Conservation (phyloP, 2,888 invertebrate genomes). For the Galerucella nymphaeae region DNA sequence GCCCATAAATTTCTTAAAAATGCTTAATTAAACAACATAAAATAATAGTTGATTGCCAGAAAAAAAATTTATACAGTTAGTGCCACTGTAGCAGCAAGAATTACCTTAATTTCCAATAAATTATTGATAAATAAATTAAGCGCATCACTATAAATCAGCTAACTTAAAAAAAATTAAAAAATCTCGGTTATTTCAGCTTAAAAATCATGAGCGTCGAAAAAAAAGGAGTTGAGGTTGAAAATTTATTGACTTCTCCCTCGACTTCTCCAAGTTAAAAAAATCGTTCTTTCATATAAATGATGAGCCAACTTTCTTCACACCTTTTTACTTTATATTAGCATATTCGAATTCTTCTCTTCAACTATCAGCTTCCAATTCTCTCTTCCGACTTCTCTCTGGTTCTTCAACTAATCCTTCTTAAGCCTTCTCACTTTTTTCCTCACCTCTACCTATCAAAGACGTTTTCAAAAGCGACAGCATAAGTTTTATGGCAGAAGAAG, state of each 20-base stretch:
- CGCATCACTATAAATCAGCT: constrained; percentile 17
- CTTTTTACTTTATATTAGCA: too few species aligned
- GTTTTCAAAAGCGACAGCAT: too few species aligned
- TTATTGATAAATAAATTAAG: constrained; percentile 16
- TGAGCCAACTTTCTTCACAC: too few species aligned
- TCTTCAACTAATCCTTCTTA: too few species aligned
- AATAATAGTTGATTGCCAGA: constrained; percentile 11
- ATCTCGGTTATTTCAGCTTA: not conserved
- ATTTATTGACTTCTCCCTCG: too few species aligned
- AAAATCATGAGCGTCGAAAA: not conserved
- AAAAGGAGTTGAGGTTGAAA: not conserved
- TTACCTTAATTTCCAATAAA: constrained; percentile 24
- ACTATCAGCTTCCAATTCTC: too few species aligned
- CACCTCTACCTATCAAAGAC: too few species aligned
- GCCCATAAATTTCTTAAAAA: not conserved
- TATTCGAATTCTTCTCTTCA: too few species aligned
- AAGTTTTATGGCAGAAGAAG: too few species aligned
- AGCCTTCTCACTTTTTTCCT: too few species aligned
- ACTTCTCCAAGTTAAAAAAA: not conserved
- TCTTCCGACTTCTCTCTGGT: too few species aligned
- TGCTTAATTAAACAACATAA: constrained; percentile 12
- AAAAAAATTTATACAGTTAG: constrained; percentile 19
- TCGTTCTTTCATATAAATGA: too few species aligned
- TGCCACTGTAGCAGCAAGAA: not conserved
- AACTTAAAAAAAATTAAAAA: not conserved